Percentiles rank a stretch among this genome's conserved stretches.
These are phyloP conservation scores for Gymnosoma rotundatum DNA, from an alignment of 2,888 invertebrate genomes.

Conservation along the genomic window DNA sequence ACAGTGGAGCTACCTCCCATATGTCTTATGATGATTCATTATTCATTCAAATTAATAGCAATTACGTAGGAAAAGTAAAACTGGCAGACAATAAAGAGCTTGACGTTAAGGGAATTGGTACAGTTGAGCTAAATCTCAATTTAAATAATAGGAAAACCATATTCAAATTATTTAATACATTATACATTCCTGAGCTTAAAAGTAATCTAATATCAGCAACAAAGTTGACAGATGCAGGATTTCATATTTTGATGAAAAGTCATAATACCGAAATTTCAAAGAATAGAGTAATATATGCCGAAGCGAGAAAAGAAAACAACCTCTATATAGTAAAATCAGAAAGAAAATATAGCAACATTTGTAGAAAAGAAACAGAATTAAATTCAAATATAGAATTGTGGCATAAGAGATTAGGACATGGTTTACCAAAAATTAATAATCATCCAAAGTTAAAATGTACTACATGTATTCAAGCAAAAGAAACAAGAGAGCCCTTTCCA, in stretches of 20 bases:
- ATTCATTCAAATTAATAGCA: neutral
- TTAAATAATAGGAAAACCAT: neutral
- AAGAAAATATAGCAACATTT: neutral
- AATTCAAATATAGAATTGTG: constrained; percentile 18
- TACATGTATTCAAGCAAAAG: neutral
- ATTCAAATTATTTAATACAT: constrained; percentile 21
- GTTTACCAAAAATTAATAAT: constrained; percentile 24
- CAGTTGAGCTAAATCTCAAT: neutral
- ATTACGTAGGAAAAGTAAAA: constrained; percentile 28
- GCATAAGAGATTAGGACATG: constrained; percentile 1
- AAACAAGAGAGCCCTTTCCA: neutral
- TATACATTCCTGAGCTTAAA: constrained; percentile 25
- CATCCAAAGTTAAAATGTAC: neutral
- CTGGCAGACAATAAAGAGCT: constrained; percentile 38
- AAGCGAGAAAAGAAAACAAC: constrained; percentile 13
- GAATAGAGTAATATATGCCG: neutral
- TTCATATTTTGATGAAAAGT: too few species aligned
- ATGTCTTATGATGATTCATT: too few species aligned
- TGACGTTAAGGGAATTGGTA: constrained; percentile 32
- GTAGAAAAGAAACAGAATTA: constrained; percentile 6
- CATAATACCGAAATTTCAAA: too few species aligned
- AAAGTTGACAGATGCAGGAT: constrained; percentile 19
- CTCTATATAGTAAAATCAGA: neutral
- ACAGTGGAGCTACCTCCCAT: constrained; percentile 7
- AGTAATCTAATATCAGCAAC: constrained; percentile 31